phyloP scores from a whole-genome alignment of 2,113 vertebrate genomes.

The Pelmatolapia mariae region DNA sequence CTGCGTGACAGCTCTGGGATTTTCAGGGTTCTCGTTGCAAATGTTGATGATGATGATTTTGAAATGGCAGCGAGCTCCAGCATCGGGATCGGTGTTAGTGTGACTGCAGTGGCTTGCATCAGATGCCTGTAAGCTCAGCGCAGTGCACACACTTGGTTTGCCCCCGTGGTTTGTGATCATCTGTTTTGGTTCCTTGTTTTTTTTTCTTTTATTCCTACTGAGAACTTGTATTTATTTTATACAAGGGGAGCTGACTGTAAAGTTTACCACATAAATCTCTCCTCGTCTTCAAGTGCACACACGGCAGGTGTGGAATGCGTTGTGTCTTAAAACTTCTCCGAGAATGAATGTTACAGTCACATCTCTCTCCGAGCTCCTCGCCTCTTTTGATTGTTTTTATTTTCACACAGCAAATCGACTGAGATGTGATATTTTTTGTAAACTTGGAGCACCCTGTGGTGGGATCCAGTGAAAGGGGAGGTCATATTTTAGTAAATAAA shows the following conservation, averaged over 20 bases:
- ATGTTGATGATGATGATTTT: conserved; percentile 12
- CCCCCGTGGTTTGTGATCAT: conserved; percentile 19
- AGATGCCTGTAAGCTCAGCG: conserved; percentile 48
- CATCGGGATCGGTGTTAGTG: background rate
- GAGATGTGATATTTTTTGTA: conserved; percentile 77
- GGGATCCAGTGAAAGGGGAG: conserved; percentile 51
- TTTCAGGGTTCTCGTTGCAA: background rate
- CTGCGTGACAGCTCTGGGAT: conserved; percentile 7
- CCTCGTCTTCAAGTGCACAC: conserved; percentile 25
- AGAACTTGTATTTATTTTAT: conserved; percentile 86
- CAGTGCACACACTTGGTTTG: background rate
- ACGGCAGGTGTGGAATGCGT: conserved; percentile 17
- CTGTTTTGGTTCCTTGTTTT: conserved; percentile 33
- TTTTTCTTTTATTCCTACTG: conserved; percentile 59
- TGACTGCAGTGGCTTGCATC: background rate
- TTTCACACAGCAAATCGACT: conserved; percentile 72
- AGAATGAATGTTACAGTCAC: conserved; percentile 71
- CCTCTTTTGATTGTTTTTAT: conserved; percentile 62
- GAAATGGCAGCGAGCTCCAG: background rate
- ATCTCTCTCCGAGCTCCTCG: conserved; percentile 36
- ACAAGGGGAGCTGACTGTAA: conserved; percentile 80
- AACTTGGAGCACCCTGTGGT: conserved; percentile 46
- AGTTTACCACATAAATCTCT: conserved; percentile 37
- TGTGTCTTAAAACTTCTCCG: conserved; percentile 26
- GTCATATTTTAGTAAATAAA: conserved; percentile 98